Evolutionary conservation across 2,797 vertebrate species (phyloP).

Genomic region (Diglossa cyanea): DNA sequence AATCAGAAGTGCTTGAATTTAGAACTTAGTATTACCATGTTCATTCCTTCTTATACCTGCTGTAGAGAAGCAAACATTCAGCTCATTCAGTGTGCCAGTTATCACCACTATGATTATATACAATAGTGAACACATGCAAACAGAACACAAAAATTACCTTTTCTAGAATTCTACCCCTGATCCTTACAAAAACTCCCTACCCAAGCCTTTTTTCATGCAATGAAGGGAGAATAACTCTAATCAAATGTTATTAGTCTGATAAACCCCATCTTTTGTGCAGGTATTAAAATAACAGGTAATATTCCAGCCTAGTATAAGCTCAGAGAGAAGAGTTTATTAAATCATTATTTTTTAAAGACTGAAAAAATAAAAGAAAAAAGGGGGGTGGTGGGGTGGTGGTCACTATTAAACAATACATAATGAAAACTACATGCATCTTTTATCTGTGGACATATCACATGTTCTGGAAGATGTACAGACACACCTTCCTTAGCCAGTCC

Average conservation of each 20-base stretch:
- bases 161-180: neutral
- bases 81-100: neutral
- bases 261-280: neutral
- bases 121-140: neutral
- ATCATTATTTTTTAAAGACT: neutral
- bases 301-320: neutral
- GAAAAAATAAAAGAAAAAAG: neutral
- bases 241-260: neutral
- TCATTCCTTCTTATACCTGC: neutral
- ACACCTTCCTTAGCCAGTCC: neutral
- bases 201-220: neutral
- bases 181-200: neutral
- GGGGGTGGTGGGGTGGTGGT: rapidly evolving
- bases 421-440: neutral
- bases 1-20: neutral
- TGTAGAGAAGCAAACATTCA: neutral
- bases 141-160: neutral
- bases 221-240: neutral
- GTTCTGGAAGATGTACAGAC: neutral
- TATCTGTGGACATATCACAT: neutral
- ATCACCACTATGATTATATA: neutral
- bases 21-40: neutral
- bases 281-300: neutral
- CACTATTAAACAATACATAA: neutral
- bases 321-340: constrained; percentile 4